Percentiles rank a stretch among this genome's conserved stretches.
phyloP scores from a whole-genome alignment of 2,888 invertebrate genomes.

The Elmis aenea region DNA sequence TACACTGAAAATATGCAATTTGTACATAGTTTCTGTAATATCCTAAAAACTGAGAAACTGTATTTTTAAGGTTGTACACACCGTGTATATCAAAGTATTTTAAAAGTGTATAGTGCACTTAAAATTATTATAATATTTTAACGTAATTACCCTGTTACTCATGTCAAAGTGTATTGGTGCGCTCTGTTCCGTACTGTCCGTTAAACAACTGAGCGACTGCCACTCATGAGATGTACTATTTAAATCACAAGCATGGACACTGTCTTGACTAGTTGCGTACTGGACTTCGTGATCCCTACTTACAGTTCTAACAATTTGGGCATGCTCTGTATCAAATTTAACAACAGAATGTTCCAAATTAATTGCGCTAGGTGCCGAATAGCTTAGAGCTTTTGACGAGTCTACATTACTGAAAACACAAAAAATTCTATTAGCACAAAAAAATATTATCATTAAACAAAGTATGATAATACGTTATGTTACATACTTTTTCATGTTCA shows the following conservation, averaged over 20 bases:
- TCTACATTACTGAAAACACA: conserved; percentile 60
- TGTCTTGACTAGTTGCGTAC: conserved; percentile 46
- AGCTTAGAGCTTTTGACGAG: conserved; percentile 67
- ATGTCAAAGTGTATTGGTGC: conserved; percentile 89
- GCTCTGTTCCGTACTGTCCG: conserved; percentile 86
- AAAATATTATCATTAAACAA: no score
- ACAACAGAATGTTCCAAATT: conserved; percentile 68
- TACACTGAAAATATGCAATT: no score
- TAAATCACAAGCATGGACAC: conserved; percentile 44
- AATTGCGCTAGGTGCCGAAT: conserved; percentile 84
- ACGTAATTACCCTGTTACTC: conserved; percentile 76
- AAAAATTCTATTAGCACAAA: no score
- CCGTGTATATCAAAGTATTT: neutral
- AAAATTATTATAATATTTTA: no score
- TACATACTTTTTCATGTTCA: no score
- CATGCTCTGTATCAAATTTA: conserved; percentile 61
- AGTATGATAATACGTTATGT: no score
- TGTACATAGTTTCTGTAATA: no score
- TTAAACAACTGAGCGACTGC: conserved; percentile 78
- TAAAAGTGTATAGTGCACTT: conserved; percentile 8
- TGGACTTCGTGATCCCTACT: conserved; percentile 19
- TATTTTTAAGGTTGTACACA: no score
- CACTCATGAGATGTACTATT: conserved; percentile 57
- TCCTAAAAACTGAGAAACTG: no score
- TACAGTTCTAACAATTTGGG: conserved; percentile 41